A percentile compares a stretch with the other conserved stretches of the same genome.
Evolutionary conservation across 2,888 invertebrate species (phyloP).

Genomic region (Agrypnus murinus): DNA sequence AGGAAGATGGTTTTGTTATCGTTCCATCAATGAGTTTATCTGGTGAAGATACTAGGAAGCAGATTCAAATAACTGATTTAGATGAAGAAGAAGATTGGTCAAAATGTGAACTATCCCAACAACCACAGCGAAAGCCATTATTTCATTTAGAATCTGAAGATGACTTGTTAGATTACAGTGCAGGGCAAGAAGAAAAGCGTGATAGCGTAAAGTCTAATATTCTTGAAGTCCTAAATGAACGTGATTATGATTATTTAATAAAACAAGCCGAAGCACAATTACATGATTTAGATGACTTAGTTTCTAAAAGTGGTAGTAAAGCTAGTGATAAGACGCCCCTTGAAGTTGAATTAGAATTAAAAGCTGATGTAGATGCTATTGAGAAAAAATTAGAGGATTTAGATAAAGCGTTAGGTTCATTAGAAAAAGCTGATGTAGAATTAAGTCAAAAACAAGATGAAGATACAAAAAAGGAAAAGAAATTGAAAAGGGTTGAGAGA

Average conservation of each 20-base stretch:
- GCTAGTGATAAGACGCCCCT: not conserved
- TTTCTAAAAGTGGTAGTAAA: conserved; percentile 18
- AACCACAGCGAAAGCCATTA: conserved; percentile 65
- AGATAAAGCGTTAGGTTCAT: conserved; percentile 68
- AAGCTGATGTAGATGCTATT: conserved; percentile 56
- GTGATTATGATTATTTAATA: conserved; percentile 59
- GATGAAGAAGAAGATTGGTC: conserved; percentile 38
- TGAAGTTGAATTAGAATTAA: conserved; percentile 27
- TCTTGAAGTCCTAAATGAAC: conserved; percentile 63
- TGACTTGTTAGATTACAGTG: conserved; percentile 55
- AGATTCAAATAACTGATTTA: conserved; percentile 52
- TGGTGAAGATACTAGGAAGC: not conserved
- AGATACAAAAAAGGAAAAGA: conserved; percentile 65
- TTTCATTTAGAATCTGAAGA: conserved; percentile 72
- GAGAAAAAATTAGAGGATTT: conserved; percentile 69
- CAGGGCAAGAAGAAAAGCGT: conserved; percentile 53
- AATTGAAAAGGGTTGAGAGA: conserved; percentile 71
- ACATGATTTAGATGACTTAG: conserved; percentile 35
- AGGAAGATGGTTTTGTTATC: conserved; percentile 13
- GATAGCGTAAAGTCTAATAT: conserved; percentile 65
- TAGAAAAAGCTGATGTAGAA: conserved; percentile 64
- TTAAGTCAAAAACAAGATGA: conserved; percentile 40
- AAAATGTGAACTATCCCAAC: conserved; percentile 24
- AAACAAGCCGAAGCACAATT: conserved; percentile 38
- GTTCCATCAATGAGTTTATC: not conserved